These are phyloP conservation scores for Protula sp. DNA, from an alignment of 2,888 invertebrate species.

Conservation along the genomic window DNA sequence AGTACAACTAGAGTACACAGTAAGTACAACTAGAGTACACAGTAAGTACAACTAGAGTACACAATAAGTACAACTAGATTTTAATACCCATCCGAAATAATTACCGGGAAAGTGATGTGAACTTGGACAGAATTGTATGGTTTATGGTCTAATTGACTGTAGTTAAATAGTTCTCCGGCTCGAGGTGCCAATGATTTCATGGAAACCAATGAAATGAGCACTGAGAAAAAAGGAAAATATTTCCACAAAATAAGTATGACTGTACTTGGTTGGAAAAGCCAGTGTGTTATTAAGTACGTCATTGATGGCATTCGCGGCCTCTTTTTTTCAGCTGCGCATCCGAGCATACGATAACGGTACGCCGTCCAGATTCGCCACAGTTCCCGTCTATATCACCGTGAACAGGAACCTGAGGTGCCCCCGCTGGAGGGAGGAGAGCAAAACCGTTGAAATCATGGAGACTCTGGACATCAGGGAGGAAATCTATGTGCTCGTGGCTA, in stretches of 20 bases:
- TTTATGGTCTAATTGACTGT: no score
- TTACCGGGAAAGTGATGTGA: no score
- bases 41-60: slow-evolving; percentile 18
- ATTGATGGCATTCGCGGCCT: no score
- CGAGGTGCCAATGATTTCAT: no score
- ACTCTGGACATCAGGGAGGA: slow-evolving; percentile 16
- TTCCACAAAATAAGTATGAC: no score
- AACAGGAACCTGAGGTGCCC: slow-evolving; percentile 37
- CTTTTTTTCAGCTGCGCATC: slow-evolving; percentile 19
- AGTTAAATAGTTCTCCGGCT: no score
- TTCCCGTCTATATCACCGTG: slow-evolving; percentile 23
- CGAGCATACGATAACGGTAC: slow-evolving; percentile 22
- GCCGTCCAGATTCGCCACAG: slow-evolving; percentile 14
- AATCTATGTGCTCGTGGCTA: slow-evolving; percentile 17
- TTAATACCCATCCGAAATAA: no score
- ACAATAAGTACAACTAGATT: slow-evolving; percentile 12
- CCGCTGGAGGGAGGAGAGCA: slow-evolving; percentile 11
- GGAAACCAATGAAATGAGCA: no score
- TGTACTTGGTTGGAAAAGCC: no score
- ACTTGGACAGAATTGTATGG: no score
- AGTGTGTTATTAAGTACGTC: no score
- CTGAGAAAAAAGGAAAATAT: no score
- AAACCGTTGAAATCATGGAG: slow-evolving; percentile 25
- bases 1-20: slow-evolving; percentile 16
- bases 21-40: slow-evolving; percentile 16